These are phyloP conservation scores for Berghia stephanieae DNA, from an alignment of 1,140 invertebrate species.

Conservation along the genomic window DNA sequence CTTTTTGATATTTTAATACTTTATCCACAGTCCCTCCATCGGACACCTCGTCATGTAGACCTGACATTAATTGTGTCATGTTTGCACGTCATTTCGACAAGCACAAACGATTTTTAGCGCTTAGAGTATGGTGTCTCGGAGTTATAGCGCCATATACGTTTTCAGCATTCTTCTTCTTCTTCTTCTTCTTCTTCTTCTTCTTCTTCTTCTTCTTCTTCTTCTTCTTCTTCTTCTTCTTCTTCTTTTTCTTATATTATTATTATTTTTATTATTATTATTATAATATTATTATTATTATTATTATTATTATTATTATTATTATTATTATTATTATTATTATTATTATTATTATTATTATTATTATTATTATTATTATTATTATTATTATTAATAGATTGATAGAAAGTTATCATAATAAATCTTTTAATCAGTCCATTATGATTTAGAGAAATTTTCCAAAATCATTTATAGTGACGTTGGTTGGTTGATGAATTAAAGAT, in stretches of 20 bases:
- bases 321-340: background rate
- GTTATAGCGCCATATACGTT: too few relatives aligned
- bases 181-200: background rate
- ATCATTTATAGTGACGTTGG: too few relatives aligned
- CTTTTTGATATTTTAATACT: background rate
- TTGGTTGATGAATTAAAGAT: too few relatives aligned
- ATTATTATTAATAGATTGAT: too few relatives aligned
- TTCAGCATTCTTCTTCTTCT: constrained; percentile 8
- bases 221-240: background rate
- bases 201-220: background rate
- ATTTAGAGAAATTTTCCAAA: too few relatives aligned
- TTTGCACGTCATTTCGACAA: background rate
- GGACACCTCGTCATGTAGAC: background rate
- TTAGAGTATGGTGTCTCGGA: too few relatives aligned
- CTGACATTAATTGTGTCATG: background rate
- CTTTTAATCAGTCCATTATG: too few relatives aligned
- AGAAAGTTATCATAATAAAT: too few relatives aligned
- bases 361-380: too few relatives aligned
- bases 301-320: background rate
- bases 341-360: background rate
- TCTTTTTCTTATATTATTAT: background rate
- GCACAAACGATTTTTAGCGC: background rate
- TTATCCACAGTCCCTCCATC: background rate
- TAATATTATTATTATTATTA: background rate
- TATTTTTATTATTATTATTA: background rate